phyloP scores from a whole-genome alignment of 2,797 vertebrate genomes.

The Amblyopsis hoosieri region DNA sequence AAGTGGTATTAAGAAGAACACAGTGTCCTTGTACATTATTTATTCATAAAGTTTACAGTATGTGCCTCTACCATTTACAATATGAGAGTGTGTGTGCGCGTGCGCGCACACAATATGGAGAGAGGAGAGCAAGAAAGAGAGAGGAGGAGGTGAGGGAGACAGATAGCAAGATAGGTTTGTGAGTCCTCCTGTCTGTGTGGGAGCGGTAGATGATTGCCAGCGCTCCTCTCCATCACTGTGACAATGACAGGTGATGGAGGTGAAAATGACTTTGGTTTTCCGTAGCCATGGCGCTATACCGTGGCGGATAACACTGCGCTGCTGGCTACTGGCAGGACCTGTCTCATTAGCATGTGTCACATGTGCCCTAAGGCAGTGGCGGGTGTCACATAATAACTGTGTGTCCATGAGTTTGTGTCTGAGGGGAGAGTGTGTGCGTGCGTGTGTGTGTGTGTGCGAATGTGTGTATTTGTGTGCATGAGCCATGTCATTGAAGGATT shows the following conservation, averaged over 20 bases:
- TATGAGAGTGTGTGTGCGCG: slow-evolving; percentile 30
- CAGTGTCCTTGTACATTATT: slow-evolving; percentile 57
- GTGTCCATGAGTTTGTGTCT: slow-evolving; percentile 41
- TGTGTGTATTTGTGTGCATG: slow-evolving; percentile 16
- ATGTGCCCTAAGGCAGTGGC: slow-evolving; percentile 54
- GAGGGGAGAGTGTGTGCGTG: slow-evolving; percentile 1
- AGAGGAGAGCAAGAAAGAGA: not conserved
- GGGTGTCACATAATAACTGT: slow-evolving; percentile 64
- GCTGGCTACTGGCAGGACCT: slow-evolving; percentile 62
- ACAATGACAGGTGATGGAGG: slow-evolving; percentile 77
- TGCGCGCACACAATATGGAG: slow-evolving; percentile 5
- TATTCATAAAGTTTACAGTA: slow-evolving; percentile 39
- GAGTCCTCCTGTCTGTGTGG: slow-evolving; percentile 59
- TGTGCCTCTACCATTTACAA: slow-evolving; percentile 54
- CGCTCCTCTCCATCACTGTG: slow-evolving; percentile 69
- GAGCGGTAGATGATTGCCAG: slow-evolving; percentile 72
- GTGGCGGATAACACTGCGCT: slow-evolving; percentile 60
- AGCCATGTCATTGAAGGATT: slow-evolving; percentile 49
- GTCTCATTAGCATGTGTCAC: slow-evolving; percentile 79
- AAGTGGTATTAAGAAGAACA: slow-evolving; percentile 45
- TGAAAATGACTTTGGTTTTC: slow-evolving; percentile 77
- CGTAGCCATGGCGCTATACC: slow-evolving; percentile 57
- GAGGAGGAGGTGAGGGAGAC: slow-evolving; percentile 22
- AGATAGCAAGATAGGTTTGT: slow-evolving; percentile 39
- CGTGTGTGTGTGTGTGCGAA: slow-evolving; percentile 6